Evolutionary conservation across 1,140 invertebrate genomes (phyloP), one percentile per base, ranked within the genome.

Genomic region (Plutomurus gul): DNA sequence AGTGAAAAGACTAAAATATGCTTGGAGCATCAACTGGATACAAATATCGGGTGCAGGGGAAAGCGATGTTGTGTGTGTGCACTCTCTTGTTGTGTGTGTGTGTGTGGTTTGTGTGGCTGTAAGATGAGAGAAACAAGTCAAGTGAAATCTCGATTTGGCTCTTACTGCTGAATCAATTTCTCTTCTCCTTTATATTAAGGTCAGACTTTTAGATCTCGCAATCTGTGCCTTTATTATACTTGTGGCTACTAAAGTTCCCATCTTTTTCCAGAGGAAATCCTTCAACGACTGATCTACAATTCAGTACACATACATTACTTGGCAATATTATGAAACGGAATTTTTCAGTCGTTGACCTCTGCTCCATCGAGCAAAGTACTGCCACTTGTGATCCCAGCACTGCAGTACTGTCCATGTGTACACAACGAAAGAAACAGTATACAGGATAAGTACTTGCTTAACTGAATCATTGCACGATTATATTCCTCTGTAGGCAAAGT

Each of bases 91-190:
- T 47, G 1, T 20, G 0, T 47, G n/a, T 18, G 20, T 47, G 43
- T 47, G 5, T 46, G n/a, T 47, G 20, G 20, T 47, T 16, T 47
- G 20, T 47, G 43, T 47, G 20, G 43, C 43, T 18, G 20, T 47
- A 3, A 47, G 7, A 47, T 47, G 20, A 47, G n/a, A n/a, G n/a
- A n/a, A 5, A 47, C n/a, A 47, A 20, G n/a, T 16, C 20, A 47
- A 60, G 11, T 16, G 56, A 60, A 36, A 13, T 65, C 25, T 36
- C 25, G 56, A 65, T 65, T 65, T 65, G 56, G 56, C 56, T 65
- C 27, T 27, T 16, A 65, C 56, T 36, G 56, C 56, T 30, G 18
- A 65, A 65, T 65, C 56, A 65, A 65, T 65, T 65, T 65, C 56
- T 65, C 22, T 16, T 65, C 27, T 65, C 25, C 36, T n/a, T 65